Evolutionary conservation across 2,797 vertebrate species (phyloP).

Genomic region (Danio aesculapii): DNA sequence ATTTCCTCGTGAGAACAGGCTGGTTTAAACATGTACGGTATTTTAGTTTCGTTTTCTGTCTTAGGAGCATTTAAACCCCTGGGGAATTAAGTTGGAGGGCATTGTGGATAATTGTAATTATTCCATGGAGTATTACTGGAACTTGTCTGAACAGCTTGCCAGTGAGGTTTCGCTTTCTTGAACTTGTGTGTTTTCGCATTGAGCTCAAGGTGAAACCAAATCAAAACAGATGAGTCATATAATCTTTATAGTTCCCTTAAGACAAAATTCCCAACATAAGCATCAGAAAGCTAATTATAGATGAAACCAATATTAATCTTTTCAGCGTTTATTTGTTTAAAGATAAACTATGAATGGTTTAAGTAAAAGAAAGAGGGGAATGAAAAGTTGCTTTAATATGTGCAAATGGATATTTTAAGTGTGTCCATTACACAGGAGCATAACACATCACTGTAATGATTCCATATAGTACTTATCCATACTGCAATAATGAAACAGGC

Average conservation of each 20-base stretch:
- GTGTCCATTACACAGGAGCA: neutral
- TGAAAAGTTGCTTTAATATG: neutral
- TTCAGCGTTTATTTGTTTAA: neutral
- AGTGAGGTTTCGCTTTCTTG: neutral
- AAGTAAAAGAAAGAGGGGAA: neutral
- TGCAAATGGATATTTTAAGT: neutral
- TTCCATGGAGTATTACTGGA: constrained; percentile 24
- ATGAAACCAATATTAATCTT: neutral
- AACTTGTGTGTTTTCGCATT: neutral
- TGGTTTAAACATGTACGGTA: neutral
- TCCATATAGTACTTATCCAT: constrained; percentile 18
- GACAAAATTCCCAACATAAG: neutral
- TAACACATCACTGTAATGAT: neutral
- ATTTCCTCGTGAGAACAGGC: too few species aligned
- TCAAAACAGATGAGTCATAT: neutral
- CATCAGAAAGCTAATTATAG: neutral
- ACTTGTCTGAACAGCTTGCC: constrained; percentile 39
- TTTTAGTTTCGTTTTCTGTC: constrained; percentile 18
- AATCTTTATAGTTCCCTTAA: neutral
- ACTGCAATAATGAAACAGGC: constrained; percentile 19
- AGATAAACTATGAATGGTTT: neutral
- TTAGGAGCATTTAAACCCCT: neutral
- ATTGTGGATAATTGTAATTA: neutral
- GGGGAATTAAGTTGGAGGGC: neutral
- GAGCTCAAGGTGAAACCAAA: constrained; percentile 18